phyloP scores from a whole-genome alignment of 2,113 vertebrate species.

The Aphelocoma coerulescens region DNA sequence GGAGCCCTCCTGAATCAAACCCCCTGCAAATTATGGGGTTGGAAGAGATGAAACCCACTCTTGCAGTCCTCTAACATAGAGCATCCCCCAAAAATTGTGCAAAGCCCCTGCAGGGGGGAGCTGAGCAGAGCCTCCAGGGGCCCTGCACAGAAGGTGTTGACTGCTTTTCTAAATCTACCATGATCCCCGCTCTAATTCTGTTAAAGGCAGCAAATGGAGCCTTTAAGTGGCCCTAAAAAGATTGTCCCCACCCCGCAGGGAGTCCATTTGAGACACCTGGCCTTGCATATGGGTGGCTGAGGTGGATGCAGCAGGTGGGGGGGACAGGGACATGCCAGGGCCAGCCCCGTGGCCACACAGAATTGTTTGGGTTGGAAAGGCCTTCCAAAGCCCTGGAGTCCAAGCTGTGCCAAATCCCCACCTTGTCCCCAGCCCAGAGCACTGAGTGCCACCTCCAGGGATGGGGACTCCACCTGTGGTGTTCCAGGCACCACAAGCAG shows the following conservation, averaged over 20 bases:
- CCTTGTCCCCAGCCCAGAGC: not conserved
- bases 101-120: not conserved
- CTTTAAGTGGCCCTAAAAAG: conserved; percentile 32
- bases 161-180: not conserved
- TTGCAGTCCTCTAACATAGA: too few relatives aligned
- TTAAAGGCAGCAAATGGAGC: not conserved
- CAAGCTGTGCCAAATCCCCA: not conserved
- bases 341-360: not conserved
- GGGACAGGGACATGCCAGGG: not conserved
- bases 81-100: not conserved
- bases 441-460: not conserved
- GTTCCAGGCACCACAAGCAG: not conserved
- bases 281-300: not conserved
- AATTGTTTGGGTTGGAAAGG: not conserved
- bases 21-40: not conserved
- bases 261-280: not conserved
- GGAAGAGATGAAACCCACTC: not conserved
- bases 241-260: not conserved
- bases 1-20: not conserved
- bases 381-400: not conserved
- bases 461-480: not conserved
- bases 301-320: not conserved
- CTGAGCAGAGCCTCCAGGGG: not conserved
- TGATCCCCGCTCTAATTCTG: not conserved
- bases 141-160: not conserved